Evolutionary conservation across 2,113 vertebrate genomes (phyloP).

Genomic region (Cyrtonyx montezumae): DNA sequence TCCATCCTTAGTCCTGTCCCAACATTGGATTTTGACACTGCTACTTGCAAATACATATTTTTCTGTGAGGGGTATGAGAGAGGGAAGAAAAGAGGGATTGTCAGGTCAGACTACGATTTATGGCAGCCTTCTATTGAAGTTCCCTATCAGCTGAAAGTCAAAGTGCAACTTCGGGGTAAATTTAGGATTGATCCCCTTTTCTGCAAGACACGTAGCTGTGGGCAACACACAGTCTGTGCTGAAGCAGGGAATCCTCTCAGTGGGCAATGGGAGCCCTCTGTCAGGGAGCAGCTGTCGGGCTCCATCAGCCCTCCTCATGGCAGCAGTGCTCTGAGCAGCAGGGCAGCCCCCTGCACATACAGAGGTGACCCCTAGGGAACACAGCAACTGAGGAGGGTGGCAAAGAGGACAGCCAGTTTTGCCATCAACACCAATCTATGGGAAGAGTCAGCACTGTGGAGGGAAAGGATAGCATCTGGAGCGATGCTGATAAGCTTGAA

Average conservation of each 20-base stretch:
- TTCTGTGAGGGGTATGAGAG: neutral
- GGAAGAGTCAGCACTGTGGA: neutral
- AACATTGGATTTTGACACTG: neutral
- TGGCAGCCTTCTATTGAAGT: neutral
- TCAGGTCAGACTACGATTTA: neutral
- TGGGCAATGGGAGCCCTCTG: too few species aligned
- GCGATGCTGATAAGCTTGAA: neutral
- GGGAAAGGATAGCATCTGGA: neutral
- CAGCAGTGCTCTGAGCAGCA: too few species aligned
- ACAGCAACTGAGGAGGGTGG: too few species aligned
- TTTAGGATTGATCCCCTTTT: neutral
- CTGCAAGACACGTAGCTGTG: too few species aligned
- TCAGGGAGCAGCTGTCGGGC: too few species aligned
- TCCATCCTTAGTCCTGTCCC: neutral
- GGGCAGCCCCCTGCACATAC: too few species aligned
- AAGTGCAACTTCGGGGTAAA: neutral
- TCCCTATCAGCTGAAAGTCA: neutral
- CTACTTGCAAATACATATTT: neutral
- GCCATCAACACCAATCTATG: neutral
- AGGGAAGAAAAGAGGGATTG: neutral
- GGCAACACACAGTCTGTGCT: too few species aligned
- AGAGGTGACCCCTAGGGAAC: too few species aligned
- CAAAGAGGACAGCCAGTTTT: neutral
- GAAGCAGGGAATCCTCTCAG: too few species aligned
- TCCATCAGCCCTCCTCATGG: too few species aligned